Evolutionary conservation across 2,888 invertebrate species (phyloP), one percentile per base, ranked within the genome.

Genomic region (Polyommatus icarus): DNA sequence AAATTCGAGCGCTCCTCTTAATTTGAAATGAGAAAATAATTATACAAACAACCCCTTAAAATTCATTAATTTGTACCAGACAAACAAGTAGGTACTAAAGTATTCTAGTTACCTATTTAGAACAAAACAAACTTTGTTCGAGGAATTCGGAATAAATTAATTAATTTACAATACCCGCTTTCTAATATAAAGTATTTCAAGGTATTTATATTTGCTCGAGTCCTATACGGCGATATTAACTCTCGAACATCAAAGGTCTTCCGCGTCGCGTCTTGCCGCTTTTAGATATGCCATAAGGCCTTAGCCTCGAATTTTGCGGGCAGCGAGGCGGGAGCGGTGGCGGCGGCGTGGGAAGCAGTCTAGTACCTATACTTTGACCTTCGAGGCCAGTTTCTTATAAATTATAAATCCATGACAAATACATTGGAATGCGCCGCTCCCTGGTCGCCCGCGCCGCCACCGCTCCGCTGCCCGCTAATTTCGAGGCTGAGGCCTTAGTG

Each of bases 161-260:
- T 71, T 72, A 72, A 40, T 72, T 40, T 72, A 36, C 71, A 8
- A 40, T 10, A 18, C 40, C 18, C 15, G 5, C 24, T 71, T 18
- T 71, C 5, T 29, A 15, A 71, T 40, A 72, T 40, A 29, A 54
- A 73, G 50, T 73, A 73, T 46, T 50, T 73, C 46, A 46, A 54
- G 54, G 75, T 75, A 75, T 54, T 75, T 75, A 75, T 75, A 75
- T 75, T 75, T 75, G 75, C 54, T 46, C 50, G 50, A 73, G 50
- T 40, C 46, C 75, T 72, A 75, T 46, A 46, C 75, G 75, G 29
- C 54, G 75, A 75, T 75, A 75, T 75, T 75, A 75, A 54, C 46
- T 75, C 75, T 75, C 75, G 29, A 75, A 75, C 75, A 75, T 75
- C 75, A 75, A 75, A 75, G 50, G 18, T 29, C 24, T 46, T 24